Base-by-base conservation (phyloP, 2,113 vertebrate species). In the Albula goreensis region DNA sequence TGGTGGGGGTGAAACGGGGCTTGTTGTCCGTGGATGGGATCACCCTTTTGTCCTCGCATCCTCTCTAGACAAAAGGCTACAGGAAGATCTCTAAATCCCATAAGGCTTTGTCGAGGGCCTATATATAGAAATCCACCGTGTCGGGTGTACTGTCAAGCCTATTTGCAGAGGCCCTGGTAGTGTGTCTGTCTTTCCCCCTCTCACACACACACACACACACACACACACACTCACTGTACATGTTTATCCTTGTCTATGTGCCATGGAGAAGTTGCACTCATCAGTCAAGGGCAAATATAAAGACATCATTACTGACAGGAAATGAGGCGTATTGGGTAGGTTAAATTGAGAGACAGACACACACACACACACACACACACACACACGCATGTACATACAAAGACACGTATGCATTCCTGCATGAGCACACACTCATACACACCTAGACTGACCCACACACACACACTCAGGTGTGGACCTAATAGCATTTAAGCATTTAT, bases 201-300 rank as follows among this genome's bases (percentile, higher is more conserved):
- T 41, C 25, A 74, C 48, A 15, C 57, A 66, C 82, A 50, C 82
- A 4, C 22, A 5, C 17, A 41, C 31, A 41, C 31, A 41, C 25
- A 74, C 48, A 15, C 57, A 66, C 82, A 50, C 82, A 1, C 53
- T 7, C 1, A 10, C 3, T 12, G 56, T 63, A 12, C n/a, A 22
- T 41, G 31, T 10, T 11, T 82, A 25, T 31, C 17, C 5, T 15
- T 4, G 1, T 50, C 41, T 13, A 1, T 2, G 63, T 25, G 83
- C 49, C 48, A 0, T 31, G 70, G 48, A 22, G 17, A 2, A 50
- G 15, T 8, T 9, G 1, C 74, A 52, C 19, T 52, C 74, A 25
- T 9, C 74, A 85, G 83, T 74, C 83, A 85, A 85, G 83, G 83
- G 83, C 83, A 79, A 78, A 85, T 53, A 70, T 50, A 85, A 84